Evolutionary conservation across 2,888 invertebrate genomes (phyloP).

Genomic region (Cremastinae sp.): DNA sequence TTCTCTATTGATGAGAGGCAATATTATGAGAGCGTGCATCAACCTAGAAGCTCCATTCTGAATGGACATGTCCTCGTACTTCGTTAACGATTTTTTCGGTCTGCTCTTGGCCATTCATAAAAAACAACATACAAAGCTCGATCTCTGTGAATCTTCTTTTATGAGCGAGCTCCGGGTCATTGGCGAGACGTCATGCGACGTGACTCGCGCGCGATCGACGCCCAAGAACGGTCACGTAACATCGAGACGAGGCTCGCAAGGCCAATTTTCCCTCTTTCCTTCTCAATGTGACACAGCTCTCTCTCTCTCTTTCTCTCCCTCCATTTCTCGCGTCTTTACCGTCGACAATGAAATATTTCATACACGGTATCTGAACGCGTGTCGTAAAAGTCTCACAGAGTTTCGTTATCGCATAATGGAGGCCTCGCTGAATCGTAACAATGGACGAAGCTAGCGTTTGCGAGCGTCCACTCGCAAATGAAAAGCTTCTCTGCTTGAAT

Average conservation of each 20-base stretch:
- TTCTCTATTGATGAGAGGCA: conserved; percentile 48
- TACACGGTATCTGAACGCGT: not conserved
- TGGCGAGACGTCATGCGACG: no score
- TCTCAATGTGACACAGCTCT: not conserved
- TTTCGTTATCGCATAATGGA: conserved; percentile 3
- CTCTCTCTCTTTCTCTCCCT: no score
- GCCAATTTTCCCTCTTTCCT: no score
- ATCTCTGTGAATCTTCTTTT: no score
- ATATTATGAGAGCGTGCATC: conserved; percentile 13
- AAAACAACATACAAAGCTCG: no score
- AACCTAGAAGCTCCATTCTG: not conserved
- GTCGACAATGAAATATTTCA: not conserved
- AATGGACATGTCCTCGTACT: not conserved
- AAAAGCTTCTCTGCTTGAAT: not conserved
- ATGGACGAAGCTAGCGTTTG: not conserved
- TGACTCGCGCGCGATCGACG: no score
- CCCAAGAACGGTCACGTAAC: no score
- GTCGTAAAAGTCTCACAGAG: not conserved
- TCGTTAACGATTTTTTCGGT: conserved; percentile 42
- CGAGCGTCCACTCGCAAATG: no score
- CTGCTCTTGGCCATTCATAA: conserved; percentile 6
- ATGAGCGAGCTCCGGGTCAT: no score
- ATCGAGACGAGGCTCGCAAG: no score
- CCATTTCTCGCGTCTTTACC: no score
- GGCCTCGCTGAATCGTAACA: not conserved